Evolutionary conservation across 2,113 vertebrate genomes (phyloP).

Genomic region (Ceyx cyanopectus): DNA sequence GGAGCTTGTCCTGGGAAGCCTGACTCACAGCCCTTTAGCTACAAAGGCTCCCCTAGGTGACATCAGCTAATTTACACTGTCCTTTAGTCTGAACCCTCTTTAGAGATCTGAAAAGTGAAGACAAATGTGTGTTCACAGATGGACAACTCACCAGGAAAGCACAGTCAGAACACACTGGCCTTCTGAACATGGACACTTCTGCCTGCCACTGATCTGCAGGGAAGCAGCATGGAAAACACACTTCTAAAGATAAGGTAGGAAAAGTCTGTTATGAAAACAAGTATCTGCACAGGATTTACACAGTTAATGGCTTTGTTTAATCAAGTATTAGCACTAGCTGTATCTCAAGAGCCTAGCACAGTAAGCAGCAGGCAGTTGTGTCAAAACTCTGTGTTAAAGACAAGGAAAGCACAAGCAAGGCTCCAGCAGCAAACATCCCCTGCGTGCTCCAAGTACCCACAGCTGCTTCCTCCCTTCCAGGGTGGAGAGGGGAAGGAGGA

Average conservation of each 20-base stretch:
- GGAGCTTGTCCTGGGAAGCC: conserved; percentile 58
- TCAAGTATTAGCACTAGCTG: conserved; percentile 14
- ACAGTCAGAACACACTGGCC: conserved; percentile 15
- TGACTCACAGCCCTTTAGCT: conserved; percentile 64
- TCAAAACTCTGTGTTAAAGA: background rate
- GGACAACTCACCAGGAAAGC: background rate
- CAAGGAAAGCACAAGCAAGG: background rate
- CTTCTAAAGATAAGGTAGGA: background rate
- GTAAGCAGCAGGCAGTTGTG: background rate
- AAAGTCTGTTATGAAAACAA: background rate
- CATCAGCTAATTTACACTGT: background rate
- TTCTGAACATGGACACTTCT: background rate
- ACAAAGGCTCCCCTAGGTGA: conserved; percentile 54
- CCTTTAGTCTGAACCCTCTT: background rate
- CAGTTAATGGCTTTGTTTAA: conserved; percentile 11
- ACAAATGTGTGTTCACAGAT: background rate
- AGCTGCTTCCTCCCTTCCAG: conserved; percentile 20
- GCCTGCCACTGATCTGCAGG: background rate
- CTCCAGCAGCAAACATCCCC: conserved; percentile 9
- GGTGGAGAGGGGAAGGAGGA: background rate
- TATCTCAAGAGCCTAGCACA: background rate
- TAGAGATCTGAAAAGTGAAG: conserved; percentile 11
- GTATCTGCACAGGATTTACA: background rate
- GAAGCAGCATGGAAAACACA: background rate
- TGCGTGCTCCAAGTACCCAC: background rate